Base-by-base conservation (phyloP, 2,113 vertebrate species). In the Melozone crissalis region DNA sequence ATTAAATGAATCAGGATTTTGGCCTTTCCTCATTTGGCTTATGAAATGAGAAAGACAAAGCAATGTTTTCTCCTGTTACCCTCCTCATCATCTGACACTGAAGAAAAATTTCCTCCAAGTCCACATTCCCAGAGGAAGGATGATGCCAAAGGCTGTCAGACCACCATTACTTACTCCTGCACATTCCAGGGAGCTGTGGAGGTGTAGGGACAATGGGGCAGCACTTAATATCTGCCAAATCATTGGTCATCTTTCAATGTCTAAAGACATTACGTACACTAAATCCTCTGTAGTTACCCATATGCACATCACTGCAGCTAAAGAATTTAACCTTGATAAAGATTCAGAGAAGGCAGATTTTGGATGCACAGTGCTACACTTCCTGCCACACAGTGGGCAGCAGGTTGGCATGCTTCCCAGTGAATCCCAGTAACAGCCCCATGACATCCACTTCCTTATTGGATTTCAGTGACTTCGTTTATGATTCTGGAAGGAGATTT, bases 351-450 rank as follows among this genome's bases (percentile, higher is more conserved):
- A 65, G 12, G 47, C 4, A 58, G 57, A 3, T 58, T 2, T 46
- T 72, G 39, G 1, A 0, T 43, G 24, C 0, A 1, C 5, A 14
- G 30, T 22, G 37, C 30, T 24, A 18, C 0, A 0, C 51, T 69
- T 75, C 37, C 20, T 41, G 22, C 5, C 27, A 9, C 2, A 2
- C 5, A 31, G 10, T 9, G 2, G 30, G 7, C 21, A 5, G 33
- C 15, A 27, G 12, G 11, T 5, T 51, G 15, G 8, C 6, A 2
- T 39, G 13, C 24, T 73, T 92, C 47, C 28, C 28, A 27, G 2
- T 13, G 12, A 85, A 18, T 1, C 35, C 21, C 2, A 0, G 33
- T n/a, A 66, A 31, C 20, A 89, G 13, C 5, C 21, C 55, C 26
- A 17, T 31, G 15, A 21, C 63, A 2, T 41, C 30, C 9, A 21